These are phyloP conservation scores for Linnaemya tessellans DNA, from an alignment of 2,888 invertebrate genomes.

Conservation along the genomic window DNA sequence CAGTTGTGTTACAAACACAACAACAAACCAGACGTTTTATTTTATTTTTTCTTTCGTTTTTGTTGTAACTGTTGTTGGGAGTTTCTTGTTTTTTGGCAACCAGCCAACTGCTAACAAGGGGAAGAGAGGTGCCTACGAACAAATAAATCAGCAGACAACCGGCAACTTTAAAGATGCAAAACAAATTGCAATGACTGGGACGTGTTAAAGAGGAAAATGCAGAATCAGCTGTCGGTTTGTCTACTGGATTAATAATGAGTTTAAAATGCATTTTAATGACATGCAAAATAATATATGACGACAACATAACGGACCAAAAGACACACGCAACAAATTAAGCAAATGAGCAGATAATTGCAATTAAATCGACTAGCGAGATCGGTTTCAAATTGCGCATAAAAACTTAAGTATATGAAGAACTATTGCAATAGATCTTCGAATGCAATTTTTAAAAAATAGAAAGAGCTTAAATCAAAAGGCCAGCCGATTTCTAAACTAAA, in stretches of 20 bases:
- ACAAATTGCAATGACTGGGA: constrained; percentile 46
- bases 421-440: neutral
- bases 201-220: constrained; percentile 36
- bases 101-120: constrained; percentile 32
- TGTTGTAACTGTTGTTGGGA: constrained; percentile 23
- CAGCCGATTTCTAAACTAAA: too few species aligned
- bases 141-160: constrained; percentile 41
- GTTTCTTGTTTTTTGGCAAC: constrained; percentile 48
- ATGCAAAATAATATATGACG: constrained; percentile 50
- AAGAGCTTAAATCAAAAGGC: too few species aligned
- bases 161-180: constrained; percentile 55
- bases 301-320: constrained; percentile 5
- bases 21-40: constrained; percentile 52
- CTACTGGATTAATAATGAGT: constrained; percentile 62
- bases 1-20: constrained; percentile 2
- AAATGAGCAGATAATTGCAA: constrained; percentile 30
- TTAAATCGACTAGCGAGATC: constrained; percentile 11
- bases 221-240: constrained; percentile 55
- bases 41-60: neutral
- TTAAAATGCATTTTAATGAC: constrained; percentile 68
- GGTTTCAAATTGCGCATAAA: neutral
- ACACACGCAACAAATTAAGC: constrained; percentile 3
- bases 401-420: neutral
- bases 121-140: constrained; percentile 11
- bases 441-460: too few species aligned